Evolutionary conservation across 2,113 vertebrate species (phyloP), one percentile per base, ranked within the genome.

Genomic region (Thinocorus orbignyianus): DNA sequence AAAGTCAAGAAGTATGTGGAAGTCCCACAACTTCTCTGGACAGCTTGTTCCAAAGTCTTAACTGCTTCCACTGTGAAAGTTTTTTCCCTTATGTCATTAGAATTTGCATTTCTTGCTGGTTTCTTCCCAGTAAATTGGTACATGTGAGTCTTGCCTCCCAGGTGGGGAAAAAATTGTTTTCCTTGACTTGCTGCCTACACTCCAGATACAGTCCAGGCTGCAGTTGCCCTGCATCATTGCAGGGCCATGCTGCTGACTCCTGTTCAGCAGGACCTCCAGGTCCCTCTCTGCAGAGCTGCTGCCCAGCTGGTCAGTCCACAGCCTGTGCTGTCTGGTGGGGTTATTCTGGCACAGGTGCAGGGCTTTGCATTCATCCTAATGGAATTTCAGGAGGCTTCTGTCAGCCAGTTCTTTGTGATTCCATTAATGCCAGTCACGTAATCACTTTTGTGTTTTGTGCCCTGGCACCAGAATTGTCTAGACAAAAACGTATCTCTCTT

Each of bases 281-380:
- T 48, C 39, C 37, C 17, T 86, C 52, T 71, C 41, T 58, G 66
- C 70, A 72, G 90, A 58, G 37, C 79, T 52, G 54, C 76, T 78
- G 30, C 60, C 33, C 46, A 86, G 49, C 37, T 3, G 12, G 33
- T 51, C 64, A 15, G 58, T 46, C 37, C 55, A 31, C 39, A 86
- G 48, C 64, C 73, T 49, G n/a, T 61, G 41, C 61, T 54, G 51
- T 49, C 61, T 35, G 6, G 0, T 28, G 25, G n/a, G 49, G 12
- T 66, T 78, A 5, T 78, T 65, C 37, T 78, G 41, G 12, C 49
- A 41, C 60, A 30, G 41, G 23, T 39, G n/a, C 69, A 73, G 46
- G 24, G 35, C 31, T 81, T 70, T 8, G 33, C 3, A 0, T 74
- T 74, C 0, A 0, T 65, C 42, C 23, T 46, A 14, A 5, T 4